phyloP scores from a whole-genome alignment of 92 coral and sea anemone genomes.

The Parazoanthus darwini region DNA sequence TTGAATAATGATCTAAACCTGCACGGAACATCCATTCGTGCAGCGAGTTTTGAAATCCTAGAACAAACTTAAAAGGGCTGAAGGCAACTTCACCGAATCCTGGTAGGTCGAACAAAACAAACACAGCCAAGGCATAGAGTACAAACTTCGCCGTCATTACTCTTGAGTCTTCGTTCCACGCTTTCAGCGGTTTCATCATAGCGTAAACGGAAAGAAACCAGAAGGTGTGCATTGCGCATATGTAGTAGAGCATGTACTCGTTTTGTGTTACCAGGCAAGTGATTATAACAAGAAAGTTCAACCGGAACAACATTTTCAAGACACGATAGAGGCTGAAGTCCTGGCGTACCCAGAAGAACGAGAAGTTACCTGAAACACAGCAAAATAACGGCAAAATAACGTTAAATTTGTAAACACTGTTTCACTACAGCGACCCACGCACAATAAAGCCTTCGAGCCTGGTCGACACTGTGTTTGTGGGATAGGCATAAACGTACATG shows the following conservation, averaged over 20 bases:
- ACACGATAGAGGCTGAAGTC: constrained; percentile 86
- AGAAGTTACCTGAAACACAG: constrained; percentile 72
- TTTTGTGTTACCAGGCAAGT: constrained; percentile 83
- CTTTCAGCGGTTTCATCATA: constrained; percentile 76
- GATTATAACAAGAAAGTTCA: constrained; percentile 79
- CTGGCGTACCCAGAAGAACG: constrained; percentile 84
- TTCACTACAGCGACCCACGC: background rate
- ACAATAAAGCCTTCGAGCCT: background rate
- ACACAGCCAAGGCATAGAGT: constrained; percentile 59
- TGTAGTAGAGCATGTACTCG: constrained; percentile 90
- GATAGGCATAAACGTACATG: no score
- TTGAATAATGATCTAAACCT: constrained; percentile 84
- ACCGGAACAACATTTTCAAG: constrained; percentile 83
- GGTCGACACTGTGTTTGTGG: no score
- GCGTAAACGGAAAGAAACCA: constrained; percentile 83
- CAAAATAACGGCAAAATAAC: background rate
- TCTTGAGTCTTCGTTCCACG: constrained; percentile 76
- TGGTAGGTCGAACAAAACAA: constrained; percentile 75
- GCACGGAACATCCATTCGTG: constrained; percentile 95
- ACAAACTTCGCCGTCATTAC: constrained; percentile 74
- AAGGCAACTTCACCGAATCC: constrained; percentile 68
- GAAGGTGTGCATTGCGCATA: constrained; percentile 92
- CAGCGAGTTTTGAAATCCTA: constrained; percentile 65
- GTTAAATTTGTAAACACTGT: background rate
- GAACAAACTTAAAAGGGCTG: constrained; percentile 59